Conservation (phyloP, 2,113 vertebrate species). For the Butastur rufipennis region DNA sequence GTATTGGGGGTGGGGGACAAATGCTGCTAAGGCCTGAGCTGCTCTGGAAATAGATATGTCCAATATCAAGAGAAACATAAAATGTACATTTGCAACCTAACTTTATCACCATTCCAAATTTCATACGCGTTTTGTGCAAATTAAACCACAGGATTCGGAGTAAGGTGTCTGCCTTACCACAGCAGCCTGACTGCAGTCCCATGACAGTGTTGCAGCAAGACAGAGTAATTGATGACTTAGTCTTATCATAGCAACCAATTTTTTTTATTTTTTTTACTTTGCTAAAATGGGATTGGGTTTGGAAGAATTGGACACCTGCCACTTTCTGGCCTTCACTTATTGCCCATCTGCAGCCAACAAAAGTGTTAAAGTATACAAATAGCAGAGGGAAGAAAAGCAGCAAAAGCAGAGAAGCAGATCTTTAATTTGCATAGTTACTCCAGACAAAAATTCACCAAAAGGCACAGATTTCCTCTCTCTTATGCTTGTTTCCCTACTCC, state of each 20-base stretch:
- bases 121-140: neutral
- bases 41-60: neutral
- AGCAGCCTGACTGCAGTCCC: neutral
- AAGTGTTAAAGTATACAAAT: constrained; percentile 31
- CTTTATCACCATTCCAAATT: neutral
- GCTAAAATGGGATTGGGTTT: neutral
- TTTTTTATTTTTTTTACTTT: neutral
- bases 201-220: neutral
- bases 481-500: neutral
- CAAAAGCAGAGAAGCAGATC: neutral
- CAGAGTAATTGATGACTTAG: neutral
- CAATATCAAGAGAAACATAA: neutral
- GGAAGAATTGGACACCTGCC: neutral
- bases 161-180: neutral
- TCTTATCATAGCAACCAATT: constrained; percentile 23
- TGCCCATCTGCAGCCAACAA: constrained; percentile 35
- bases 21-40: neutral
- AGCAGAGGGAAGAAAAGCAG: constrained; percentile 1
- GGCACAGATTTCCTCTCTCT: neutral
- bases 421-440: neutral
- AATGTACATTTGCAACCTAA: neutral
- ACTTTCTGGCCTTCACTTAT: constrained; percentile 7
- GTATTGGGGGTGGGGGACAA: neutral
- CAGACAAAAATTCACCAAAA: constrained; percentile 14
- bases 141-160: neutral